Base-by-base conservation (phyloP, 2,888 invertebrate species). In the Erebia palarica region DNA sequence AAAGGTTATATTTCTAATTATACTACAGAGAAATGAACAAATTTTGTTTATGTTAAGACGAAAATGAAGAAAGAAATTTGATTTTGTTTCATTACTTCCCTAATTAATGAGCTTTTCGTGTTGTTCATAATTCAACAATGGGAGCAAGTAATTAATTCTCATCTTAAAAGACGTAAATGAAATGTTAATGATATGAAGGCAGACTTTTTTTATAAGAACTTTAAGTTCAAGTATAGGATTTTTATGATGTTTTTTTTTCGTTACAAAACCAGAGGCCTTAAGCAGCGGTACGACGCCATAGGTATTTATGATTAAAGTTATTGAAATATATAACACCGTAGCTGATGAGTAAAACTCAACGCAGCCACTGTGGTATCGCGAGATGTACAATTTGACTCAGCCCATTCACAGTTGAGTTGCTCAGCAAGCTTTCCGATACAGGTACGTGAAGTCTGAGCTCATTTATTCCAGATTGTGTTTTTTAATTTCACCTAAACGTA, bases 1-100 rank as follows among this genome's bases (percentile, higher is more conserved):
- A 58, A 21, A 58, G 21, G 13, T 27, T 27, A 58, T 58, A 58
- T 58, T 58, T 58, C 57, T 58, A 21, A 10, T 58, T 58, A 58
- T 21, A 58, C 27, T 27, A 58, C 21, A 58, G 57, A 27, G 21
- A 13, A 57, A 58, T 10, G 14, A 13, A 57, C 57, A 57, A 58
- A 58, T 58, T 58, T 21, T 58, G 42, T 55, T 53, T 36, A 55
- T 42, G 55, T 55, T 36, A 63, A 18, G 63, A 63, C 8, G 49
- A 63, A 63, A 21, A 63, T 63, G 47, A 21, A 47, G 47, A 49
- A 63, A 21, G 47, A 63, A 63, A 47, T 63, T 63, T 21, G 47
- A 47, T 63, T 61, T 63, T 63, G 63, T 65, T 65, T 65, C 55
- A 65, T 65, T 65, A 65, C 53, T 65, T 65, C 16, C 55, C 55